Percentiles rank a stretch among this genome's conserved stretches.
Evolutionary conservation across 2,113 vertebrate genomes (phyloP).

Genomic region (Columbina picui): DNA sequence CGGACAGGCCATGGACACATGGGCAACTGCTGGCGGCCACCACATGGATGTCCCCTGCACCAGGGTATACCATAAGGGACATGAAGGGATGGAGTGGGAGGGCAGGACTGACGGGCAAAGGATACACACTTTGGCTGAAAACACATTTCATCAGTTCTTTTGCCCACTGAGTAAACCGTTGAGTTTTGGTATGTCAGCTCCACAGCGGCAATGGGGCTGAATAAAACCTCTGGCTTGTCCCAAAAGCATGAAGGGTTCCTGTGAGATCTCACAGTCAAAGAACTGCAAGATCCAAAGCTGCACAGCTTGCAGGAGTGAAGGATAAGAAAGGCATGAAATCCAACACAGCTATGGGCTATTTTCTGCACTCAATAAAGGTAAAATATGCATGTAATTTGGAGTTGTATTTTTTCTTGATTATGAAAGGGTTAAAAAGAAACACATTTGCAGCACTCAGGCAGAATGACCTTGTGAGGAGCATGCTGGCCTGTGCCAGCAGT

Average conservation of each 20-base stretch:
- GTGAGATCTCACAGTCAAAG: not conserved
- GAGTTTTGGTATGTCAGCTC: not conserved
- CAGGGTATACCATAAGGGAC: not conserved
- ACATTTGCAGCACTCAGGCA: conserved; percentile 7
- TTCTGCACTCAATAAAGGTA: not conserved
- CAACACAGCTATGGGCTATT: not conserved
- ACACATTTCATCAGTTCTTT: fast-evolving
- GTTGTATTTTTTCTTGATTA: not conserved
- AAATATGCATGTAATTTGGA: not conserved
- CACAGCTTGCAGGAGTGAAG: not conserved
- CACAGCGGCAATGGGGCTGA: not conserved
- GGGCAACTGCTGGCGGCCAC: not conserved
- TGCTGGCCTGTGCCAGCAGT: conserved; percentile 43
- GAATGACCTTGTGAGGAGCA: conserved; percentile 61
- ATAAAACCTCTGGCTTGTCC: not conserved
- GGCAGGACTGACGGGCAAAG: not conserved
- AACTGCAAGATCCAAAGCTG: not conserved
- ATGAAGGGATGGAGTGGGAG: not conserved
- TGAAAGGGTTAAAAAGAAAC: conserved; percentile 62
- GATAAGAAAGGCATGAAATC: not conserved
- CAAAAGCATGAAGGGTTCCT: not conserved
- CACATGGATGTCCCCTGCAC: fast-evolving
- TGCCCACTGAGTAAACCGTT: not conserved
- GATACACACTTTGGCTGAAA: not conserved
- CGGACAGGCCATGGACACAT: not conserved